Conservation (phyloP, 1,140 invertebrate genomes). For the Drosophila baimaii region DNA sequence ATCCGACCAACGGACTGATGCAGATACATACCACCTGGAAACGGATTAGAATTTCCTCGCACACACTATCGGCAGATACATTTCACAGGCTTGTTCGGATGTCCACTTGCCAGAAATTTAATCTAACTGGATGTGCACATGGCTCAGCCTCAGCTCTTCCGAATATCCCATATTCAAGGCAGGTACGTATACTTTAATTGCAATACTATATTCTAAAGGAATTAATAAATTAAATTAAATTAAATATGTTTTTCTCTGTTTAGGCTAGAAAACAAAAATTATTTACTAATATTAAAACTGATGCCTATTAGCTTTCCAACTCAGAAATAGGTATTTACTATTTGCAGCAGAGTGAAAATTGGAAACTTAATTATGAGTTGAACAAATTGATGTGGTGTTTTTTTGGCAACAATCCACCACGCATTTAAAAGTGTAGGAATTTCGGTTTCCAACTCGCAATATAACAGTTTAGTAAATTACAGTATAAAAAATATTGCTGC, state of each 20-base stretch:
- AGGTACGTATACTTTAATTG: neutral
- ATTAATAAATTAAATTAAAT: no score
- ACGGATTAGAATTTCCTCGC: neutral
- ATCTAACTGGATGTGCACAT: neutral
- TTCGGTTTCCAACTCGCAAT: conserved; percentile 1
- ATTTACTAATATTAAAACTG: neutral
- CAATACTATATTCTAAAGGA: no score
- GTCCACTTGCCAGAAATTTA: neutral
- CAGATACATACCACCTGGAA: neutral
- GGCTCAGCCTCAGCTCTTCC: neutral
- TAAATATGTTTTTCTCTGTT: no score
- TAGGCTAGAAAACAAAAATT: no score
- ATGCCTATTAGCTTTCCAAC: neutral
- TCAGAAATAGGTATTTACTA: no score
- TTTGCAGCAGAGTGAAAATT: neutral
- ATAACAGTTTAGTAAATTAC: neutral
- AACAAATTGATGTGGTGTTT: conserved; percentile 16
- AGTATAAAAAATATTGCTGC: neutral
- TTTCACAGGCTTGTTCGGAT: neutral
- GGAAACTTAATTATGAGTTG: conserved; percentile 1
- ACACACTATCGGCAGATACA: neutral
- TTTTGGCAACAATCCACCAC: conserved; percentile 3
- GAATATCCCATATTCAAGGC: neutral
- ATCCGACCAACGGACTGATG: neutral
- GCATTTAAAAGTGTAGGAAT: conserved; percentile 4